Evolutionary conservation across 2,888 invertebrate genomes (phyloP), one percentile per base, ranked within the genome.

Genomic region (Loripinus fragilis): DNA sequence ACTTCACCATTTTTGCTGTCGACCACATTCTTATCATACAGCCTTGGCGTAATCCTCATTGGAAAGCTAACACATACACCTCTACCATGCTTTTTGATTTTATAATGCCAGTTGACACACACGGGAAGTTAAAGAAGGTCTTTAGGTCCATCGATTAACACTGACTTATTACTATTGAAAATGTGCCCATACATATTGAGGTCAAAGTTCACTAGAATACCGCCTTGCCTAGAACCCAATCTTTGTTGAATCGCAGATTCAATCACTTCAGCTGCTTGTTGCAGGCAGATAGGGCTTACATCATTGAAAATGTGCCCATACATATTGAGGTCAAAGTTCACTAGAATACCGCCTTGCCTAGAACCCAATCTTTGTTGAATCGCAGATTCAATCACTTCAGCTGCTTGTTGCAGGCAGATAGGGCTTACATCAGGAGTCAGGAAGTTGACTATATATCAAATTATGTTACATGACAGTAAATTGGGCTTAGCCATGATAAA

Each of bases 61-160:
- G 55, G 55, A 55, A 55, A 55, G 28, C 55, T 55, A 17, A 55
- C 25, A 8, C 55, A 8, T 28, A 28, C 28, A 28, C 55, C 23
- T 55, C 28, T 55, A 20, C 55, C 55, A 25, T 55, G 28, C 28
- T 55, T 55, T 28, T 55, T 55, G 8, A 55, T 3, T 28, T 55
- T 55, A 28, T 55, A 55, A 55, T 28, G 20, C 55, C 55, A 55
- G 30, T 55, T 55, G 55, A 25, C 55, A 28, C 55, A 55, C 23
- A 55, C 20, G 8, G 23, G 55, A 55, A 55, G 55, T 10, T 55
- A 28, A 2, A 8, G 5, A 25, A 55, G 55, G 7, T 55, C 55
- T 3, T 20, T 17, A 8, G 55, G 55, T 7, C 28, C 55, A 28
- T 55, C 28, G 5, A 55, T 55, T 17, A 55, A 25, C 20, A 55